Conservation (phyloP, 2,113 vertebrate genomes). For the Chloropsis hardwickii region DNA sequence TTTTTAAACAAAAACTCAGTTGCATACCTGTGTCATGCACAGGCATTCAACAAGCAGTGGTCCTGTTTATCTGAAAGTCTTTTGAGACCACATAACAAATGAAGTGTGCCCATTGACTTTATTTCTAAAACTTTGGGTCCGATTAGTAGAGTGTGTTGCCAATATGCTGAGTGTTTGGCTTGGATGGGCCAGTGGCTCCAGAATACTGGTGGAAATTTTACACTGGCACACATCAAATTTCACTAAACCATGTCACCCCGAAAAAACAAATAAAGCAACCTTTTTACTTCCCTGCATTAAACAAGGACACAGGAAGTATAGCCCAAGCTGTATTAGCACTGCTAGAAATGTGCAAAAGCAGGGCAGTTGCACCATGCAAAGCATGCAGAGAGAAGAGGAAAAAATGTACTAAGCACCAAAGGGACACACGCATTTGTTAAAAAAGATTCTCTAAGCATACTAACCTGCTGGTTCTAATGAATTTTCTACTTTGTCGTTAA, state of each 20-base stretch:
- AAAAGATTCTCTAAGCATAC: conserved; percentile 93
- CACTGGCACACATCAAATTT: not conserved
- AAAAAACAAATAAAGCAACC: not conserved
- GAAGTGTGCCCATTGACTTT: not conserved
- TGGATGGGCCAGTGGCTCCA: not conserved
- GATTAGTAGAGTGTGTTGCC: not conserved
- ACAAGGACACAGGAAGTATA: conserved; percentile 47
- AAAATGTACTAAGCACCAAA: conserved; percentile 70
- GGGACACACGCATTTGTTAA: conserved; percentile 80
- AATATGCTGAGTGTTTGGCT: not conserved
- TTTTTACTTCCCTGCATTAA: conserved; percentile 56
- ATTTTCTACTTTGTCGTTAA: conserved; percentile 99
- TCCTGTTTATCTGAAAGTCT: not conserved
- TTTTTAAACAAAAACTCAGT: not conserved
- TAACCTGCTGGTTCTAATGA: conserved; percentile 99
- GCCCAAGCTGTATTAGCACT: conserved; percentile 50
- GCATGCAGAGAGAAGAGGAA: conserved; percentile 71
- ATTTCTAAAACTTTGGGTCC: not conserved
- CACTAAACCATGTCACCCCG: not conserved
- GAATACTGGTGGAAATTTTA: not conserved
- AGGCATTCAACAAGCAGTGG: not conserved
- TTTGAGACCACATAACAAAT: not conserved
- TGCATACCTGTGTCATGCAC: not conserved
- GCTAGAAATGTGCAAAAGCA: conserved; percentile 66
- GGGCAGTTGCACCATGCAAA: conserved; percentile 63